phyloP scores from a whole-genome alignment of 2,888 invertebrate species.

The Hirtodrosophila duncani region DNA sequence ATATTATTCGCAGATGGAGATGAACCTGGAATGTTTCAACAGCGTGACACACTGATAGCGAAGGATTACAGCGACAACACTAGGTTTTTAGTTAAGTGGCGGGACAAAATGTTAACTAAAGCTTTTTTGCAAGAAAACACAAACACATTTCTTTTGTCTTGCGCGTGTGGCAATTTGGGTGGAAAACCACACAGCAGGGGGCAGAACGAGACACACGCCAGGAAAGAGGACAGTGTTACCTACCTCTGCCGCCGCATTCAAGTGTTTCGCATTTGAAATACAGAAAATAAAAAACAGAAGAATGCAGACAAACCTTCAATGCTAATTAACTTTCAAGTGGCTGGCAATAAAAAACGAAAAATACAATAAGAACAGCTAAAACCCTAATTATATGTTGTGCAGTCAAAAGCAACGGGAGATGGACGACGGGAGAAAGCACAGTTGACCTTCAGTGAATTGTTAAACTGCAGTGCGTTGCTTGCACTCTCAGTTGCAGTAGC shows the following conservation, averaged over 20 bases:
- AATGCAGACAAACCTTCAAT: slow-evolving; percentile 27
- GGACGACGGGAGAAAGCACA: slow-evolving; percentile 44
- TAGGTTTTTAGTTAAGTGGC: too few species aligned
- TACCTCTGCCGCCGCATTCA: slow-evolving; percentile 2
- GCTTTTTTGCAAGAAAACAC: too few species aligned
- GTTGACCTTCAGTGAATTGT: slow-evolving; percentile 49
- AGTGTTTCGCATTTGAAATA: slow-evolving; percentile 18
- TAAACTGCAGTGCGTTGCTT: slow-evolving; percentile 8
- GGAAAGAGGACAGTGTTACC: too few species aligned
- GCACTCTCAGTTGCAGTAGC: not conserved
- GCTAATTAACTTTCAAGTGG: slow-evolving; percentile 55
- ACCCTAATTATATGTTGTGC: slow-evolving; percentile 50
- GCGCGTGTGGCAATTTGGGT: too few species aligned
- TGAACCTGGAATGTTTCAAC: too few species aligned
- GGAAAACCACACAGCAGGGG: too few species aligned
- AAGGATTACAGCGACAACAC: too few species aligned
- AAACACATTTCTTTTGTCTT: too few species aligned
- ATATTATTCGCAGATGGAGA: too few species aligned
- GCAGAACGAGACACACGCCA: too few species aligned
- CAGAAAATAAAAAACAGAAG: slow-evolving; percentile 22
- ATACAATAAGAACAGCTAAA: slow-evolving; percentile 19
- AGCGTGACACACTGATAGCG: too few species aligned
- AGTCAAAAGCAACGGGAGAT: slow-evolving; percentile 37
- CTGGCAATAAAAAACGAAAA: slow-evolving; percentile 18
- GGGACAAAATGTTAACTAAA: too few species aligned